Base-by-base conservation (phyloP, 2,797 vertebrate species). In the Pangasius macronema region DNA sequence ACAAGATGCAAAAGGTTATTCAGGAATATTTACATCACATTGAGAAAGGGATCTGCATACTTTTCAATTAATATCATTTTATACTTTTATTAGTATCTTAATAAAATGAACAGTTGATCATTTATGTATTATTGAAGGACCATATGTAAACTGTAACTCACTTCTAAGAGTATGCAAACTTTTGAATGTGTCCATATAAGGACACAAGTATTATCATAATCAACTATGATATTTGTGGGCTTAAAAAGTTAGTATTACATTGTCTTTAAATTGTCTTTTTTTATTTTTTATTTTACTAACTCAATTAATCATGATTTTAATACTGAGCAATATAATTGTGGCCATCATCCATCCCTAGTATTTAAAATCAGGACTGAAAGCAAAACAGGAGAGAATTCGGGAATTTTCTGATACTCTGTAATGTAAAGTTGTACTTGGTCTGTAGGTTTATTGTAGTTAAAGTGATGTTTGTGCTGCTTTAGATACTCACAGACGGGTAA, bases 401-500 rank as follows among this genome's bases (percentile, higher is more conserved):
- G 55, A 61, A 42, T 27, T 61, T 42, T 61, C 5, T 30, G 16
- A 30, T 18, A 10, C n/a, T 20, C n/a, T 80, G 5, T 82, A 2
- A 65, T 22, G 57, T 49, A 3, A 67, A 51, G 16, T 49, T 49
- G 20, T 53, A 6, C 3, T 9, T 36, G 65, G 5, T n/a, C 24
- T 59, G 65, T 70, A 42, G 6, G 10, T 22, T 5, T 77, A n/a
- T 30, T 75, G 6, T 82, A 24, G 22, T 90, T 68, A 9, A 79
- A 9, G 0, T 72, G n/a, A 22, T 84, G 0, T 76, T 30, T 51
- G 0, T 70, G 89, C 55, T 85, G 57, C 70, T 14, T 0, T 77
- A 99, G 98, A 87, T 96, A 96, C 30, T 93, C 97, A 0, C 96
- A 96, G 94, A 99, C 97, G 0, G 98, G 98, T 30, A 99, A 99